These are phyloP conservation scores for Apostichopus leukothele DNA, from an alignment of 53 echinoderm and acorn worm species.

Conservation along the genomic window DNA sequence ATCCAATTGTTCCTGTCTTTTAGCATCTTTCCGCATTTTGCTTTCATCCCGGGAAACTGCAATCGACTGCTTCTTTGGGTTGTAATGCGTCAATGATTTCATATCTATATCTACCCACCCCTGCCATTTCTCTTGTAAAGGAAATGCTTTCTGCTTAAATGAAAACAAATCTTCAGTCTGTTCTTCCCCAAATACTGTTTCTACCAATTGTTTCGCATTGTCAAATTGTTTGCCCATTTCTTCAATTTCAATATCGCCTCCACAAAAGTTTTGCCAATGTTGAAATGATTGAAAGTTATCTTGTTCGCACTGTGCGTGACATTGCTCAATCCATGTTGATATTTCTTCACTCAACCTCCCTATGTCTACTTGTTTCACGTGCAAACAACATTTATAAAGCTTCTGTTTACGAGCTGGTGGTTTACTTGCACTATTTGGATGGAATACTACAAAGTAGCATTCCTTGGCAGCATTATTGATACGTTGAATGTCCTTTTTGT, in stretches of 20 bases:
- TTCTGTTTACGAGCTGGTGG: too few species aligned
- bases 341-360: not conserved
- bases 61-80: not conserved
- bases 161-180: not conserved
- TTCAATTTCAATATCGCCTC: not conserved
- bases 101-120: slow-evolving; percentile 12
- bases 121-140: slow-evolving; percentile 9
- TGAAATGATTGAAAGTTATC: too few species aligned
- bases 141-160: slow-evolving; percentile 4
- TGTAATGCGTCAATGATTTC: not conserved
- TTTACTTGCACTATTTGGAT: not conserved
- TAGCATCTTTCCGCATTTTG: not conserved
- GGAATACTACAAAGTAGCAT: not conserved
- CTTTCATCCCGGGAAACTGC: not conserved
- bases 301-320: not conserved
- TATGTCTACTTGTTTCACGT: not conserved
- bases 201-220: not conserved
- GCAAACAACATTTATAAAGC: not conserved
- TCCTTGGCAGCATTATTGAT: not conserved
- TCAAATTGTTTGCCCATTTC: not conserved
- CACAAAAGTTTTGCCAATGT: not conserved
- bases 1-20: not conserved
- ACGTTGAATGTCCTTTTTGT: too few species aligned
- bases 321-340: not conserved
- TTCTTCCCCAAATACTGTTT: not conserved